A percentile compares a stretch with the other conserved stretches of the same genome.
phyloP scores from a whole-genome alignment of 2,113 vertebrate genomes.

The Apteryx owenii region DNA sequence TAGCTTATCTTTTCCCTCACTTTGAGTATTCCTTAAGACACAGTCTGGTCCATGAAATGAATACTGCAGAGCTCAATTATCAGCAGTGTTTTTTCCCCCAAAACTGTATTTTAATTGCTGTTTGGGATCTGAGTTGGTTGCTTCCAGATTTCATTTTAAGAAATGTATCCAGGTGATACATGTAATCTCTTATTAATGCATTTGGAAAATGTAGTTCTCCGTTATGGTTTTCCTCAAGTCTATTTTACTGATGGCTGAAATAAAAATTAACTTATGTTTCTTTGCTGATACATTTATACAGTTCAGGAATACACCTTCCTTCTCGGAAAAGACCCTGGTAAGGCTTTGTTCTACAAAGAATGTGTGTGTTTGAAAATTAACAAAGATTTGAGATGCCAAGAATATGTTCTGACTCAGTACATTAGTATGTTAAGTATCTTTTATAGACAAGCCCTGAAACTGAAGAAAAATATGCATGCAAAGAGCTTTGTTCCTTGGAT shows the following conservation, averaged over 20 bases:
- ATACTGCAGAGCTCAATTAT: background rate
- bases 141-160: constrained; percentile 16
- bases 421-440: background rate
- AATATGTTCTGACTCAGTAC: background rate
- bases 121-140: background rate
- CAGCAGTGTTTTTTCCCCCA: background rate
- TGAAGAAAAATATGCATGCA: background rate
- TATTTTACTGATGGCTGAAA: constrained; percentile 4
- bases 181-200: background rate
- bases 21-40: background rate
- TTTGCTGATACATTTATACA: background rate
- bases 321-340: background rate
- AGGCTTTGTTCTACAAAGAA: background rate
- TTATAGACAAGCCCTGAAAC: background rate
- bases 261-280: background rate
- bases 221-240: background rate
- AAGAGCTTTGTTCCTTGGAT: background rate
- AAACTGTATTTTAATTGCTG: background rate
- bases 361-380: background rate
- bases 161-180: background rate
- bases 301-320: background rate
- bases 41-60: background rate
- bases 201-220: background rate
- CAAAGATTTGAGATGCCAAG: background rate
- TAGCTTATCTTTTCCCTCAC: background rate